Base-by-base conservation (phyloP, 2,113 vertebrate species). In the Psephotus haematonotus region DNA sequence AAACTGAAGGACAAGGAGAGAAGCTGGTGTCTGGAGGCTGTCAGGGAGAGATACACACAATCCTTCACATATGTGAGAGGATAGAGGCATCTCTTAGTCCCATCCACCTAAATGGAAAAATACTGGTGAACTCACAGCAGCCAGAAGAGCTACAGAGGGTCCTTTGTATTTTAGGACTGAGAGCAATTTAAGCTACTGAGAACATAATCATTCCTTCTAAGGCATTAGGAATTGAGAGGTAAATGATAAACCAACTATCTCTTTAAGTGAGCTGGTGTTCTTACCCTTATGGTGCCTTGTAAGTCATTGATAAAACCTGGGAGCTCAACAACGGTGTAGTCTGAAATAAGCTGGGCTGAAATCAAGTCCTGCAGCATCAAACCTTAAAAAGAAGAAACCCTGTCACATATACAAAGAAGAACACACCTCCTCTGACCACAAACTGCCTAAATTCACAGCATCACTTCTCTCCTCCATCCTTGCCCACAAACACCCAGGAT, bases 291-390 rank as follows among this genome's bases (percentile, higher is more conserved):
- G 27, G 99, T 98, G 80, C 98, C 99, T 88, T 98, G 98, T 50
- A 99, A 96, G 81, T 99, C 99, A 88, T 47, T 98, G 37, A 98
- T 95, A 49, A 96, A 98, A 55, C 97, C 98, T 8, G 99, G 98
- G 64, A 99, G 98, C 94, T 98, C 98, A 82, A 98, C 52, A 43
- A 99, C 39, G 0, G 68, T 97, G 82, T 98, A 99, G 77, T 98
- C 98, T 6, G 99, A 99, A 90, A 99, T 98, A 53, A 99, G 97
- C 12, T 98, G 98, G 33, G 98, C 98, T 43, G 98, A 97, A 87
- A 99, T 97, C 90, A 99, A 98, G 9, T 98, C 97, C 84, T 98
- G 97, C 39, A 99, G 98, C 98, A 97, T 99, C 88, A 99, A 98
- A 47, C 98, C 99, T 99, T 91, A 31, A 83, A 81, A 82, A 95